Conservation (phyloP, 2,888 invertebrate species). For the Sinopyrophorus schimmeli region DNA sequence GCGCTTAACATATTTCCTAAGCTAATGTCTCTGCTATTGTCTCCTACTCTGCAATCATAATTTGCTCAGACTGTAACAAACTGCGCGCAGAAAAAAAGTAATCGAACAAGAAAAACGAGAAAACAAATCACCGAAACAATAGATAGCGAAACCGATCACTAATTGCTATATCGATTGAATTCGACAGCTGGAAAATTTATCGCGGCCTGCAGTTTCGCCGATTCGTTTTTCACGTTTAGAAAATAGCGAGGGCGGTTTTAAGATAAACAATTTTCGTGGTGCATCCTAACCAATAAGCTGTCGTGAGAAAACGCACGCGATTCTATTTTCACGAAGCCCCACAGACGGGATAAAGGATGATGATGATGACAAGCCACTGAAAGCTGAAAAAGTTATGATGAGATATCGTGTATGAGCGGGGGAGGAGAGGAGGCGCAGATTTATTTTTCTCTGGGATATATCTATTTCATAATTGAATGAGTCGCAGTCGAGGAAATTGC, state of each 20-base stretch:
- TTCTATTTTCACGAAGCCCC: background rate
- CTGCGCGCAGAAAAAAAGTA: no score
- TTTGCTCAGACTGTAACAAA: no score
- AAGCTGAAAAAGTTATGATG: slow-evolving; percentile 12
- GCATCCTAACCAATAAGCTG: slow-evolving; percentile 12
- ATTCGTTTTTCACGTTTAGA: slow-evolving; percentile 23
- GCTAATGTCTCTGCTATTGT: no score
- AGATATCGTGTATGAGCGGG: slow-evolving; percentile 2
- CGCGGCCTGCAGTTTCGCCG: slow-evolving; percentile 2
- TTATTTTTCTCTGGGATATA: slow-evolving; percentile 7
- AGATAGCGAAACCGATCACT: slow-evolving; percentile 25
- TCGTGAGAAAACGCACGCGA: slow-evolving; percentile 8
- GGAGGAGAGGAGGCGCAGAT: slow-evolving; percentile 1
- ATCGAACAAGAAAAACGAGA: no score
- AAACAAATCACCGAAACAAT: slow-evolving; percentile 25
- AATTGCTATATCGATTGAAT: slow-evolving; percentile 25
- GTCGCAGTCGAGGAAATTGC: background rate
- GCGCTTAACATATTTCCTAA: slow-evolving; percentile 10
- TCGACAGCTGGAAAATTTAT: slow-evolving; percentile 21
- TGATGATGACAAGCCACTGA: slow-evolving; percentile 15
- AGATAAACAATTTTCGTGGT: slow-evolving; percentile 31
- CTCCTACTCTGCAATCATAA: no score
- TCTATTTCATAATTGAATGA: slow-evolving; percentile 12
- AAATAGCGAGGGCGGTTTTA: slow-evolving; percentile 29
- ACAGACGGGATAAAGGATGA: slow-evolving; percentile 10